Evolutionary conservation across 1,140 invertebrate species (phyloP).

Genomic region (Aethina tumida): DNA sequence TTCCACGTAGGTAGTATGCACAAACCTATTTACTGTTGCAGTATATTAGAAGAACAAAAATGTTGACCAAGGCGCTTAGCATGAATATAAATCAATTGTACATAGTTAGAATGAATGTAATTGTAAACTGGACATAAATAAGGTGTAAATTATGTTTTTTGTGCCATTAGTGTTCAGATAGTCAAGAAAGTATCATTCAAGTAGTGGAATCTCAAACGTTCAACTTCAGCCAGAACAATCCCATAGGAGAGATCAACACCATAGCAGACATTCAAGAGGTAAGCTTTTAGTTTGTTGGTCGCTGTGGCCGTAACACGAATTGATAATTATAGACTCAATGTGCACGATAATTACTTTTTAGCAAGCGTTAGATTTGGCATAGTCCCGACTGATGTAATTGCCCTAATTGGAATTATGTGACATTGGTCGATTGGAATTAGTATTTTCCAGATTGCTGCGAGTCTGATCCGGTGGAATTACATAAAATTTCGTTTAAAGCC

Average conservation of each 20-base stretch:
- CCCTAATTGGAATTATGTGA: no score
- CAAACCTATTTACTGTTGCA: neutral
- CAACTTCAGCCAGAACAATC: constrained; percentile 20
- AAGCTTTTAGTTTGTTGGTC: constrained; percentile 5
- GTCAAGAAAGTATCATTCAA: constrained; percentile 68
- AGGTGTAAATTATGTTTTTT: neutral
- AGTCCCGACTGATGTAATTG: no score
- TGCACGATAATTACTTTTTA: no score
- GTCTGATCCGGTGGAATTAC: no score
- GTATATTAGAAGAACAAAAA: no score
- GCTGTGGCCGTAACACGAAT: no score
- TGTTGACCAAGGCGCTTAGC: no score
- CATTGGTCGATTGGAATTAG: no score
- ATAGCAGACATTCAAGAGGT: constrained; percentile 27
- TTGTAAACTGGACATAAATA: constrained; percentile 1
- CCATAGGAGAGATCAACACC: constrained; percentile 32
- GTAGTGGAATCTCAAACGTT: constrained; percentile 42
- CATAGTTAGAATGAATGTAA: neutral
- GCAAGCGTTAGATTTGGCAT: no score
- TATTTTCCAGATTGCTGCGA: no score
- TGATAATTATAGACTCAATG: no score
- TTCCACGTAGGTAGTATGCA: constrained; percentile 7
- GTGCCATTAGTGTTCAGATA: constrained; percentile 58
- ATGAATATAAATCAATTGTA: neutral
- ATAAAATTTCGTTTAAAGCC: no score